Evolutionary conservation across 1,140 invertebrate genomes (phyloP).

Genomic region (Agraylea sexmaculata): DNA sequence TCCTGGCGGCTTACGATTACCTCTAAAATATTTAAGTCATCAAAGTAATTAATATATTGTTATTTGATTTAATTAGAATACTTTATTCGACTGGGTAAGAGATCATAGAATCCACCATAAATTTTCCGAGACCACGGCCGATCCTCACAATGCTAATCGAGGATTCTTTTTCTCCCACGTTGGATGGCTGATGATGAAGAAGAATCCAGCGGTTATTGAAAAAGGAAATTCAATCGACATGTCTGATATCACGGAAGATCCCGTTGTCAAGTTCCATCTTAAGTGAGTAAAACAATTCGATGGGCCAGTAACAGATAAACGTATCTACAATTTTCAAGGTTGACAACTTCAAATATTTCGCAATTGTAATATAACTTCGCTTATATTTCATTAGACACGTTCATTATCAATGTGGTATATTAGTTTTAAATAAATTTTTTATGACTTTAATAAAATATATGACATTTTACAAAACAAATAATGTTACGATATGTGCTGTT

Average conservation of each 20-base stretch:
- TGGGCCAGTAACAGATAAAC: too few species aligned
- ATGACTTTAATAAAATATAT: too few species aligned
- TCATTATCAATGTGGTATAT: background rate
- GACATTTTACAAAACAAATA: too few species aligned
- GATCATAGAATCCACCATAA: slow-evolving; percentile 88
- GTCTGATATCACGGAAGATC: slow-evolving; percentile 63
- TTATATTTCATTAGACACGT: background rate
- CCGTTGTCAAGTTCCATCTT: slow-evolving; percentile 59
- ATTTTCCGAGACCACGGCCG: slow-evolving; percentile 78
- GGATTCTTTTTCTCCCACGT: slow-evolving; percentile 89
- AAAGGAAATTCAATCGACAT: slow-evolving; percentile 67
- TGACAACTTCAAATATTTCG: too few species aligned
- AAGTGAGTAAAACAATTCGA: slow-evolving; percentile 39
- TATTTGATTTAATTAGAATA: slow-evolving; percentile 39
- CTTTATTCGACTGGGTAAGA: slow-evolving; percentile 53
- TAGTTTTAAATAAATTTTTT: too few species aligned
- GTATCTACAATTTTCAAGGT: too few species aligned
- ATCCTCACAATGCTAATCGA: slow-evolving; percentile 78
- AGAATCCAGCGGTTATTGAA: slow-evolving; percentile 68
- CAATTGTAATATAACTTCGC: too few species aligned
- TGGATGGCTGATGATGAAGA: slow-evolving; percentile 77
- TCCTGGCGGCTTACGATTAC: background rate
- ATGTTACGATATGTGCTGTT: too few species aligned
- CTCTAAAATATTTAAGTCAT: background rate
- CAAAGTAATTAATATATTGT: background rate